Conservation (phyloP, 2,113 vertebrate species). For the Pelvicachromis taeniatus region DNA sequence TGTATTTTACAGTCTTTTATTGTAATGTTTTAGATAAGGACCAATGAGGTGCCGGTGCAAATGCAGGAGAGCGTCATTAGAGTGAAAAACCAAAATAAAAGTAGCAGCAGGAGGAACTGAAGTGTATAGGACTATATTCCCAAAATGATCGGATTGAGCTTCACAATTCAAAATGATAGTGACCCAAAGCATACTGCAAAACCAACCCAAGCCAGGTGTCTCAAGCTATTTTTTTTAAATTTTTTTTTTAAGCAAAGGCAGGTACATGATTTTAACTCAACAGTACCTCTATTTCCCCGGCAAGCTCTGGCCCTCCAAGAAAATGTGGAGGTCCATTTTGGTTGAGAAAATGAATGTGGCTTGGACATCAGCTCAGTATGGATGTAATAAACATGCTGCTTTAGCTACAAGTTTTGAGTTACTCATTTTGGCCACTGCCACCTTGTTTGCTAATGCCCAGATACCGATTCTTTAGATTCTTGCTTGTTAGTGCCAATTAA, state of each 20-base stretch:
- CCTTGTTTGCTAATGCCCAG: not conserved
- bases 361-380: not conserved
- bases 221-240: not conserved
- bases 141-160: not conserved
- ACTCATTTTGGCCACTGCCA: not conserved
- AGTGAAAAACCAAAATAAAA: not conserved
- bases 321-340: not conserved
- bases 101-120: not conserved
- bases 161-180: not conserved
- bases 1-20: not conserved
- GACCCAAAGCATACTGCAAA: not conserved
- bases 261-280: not conserved
- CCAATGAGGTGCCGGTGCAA: not conserved
- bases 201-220: not conserved
- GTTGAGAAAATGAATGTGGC: not conserved
- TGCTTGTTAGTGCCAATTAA: not conserved
- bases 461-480: not conserved
- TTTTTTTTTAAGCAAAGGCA: not conserved
- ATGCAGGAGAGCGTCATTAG: too few species aligned
- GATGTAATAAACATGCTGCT: not conserved
- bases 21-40: not conserved
- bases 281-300: not conserved
- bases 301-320: not conserved
- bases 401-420: not conserved
- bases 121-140: not conserved